phyloP scores from a whole-genome alignment of 2,888 invertebrate genomes.

The Phanerotoma sp. region DNA sequence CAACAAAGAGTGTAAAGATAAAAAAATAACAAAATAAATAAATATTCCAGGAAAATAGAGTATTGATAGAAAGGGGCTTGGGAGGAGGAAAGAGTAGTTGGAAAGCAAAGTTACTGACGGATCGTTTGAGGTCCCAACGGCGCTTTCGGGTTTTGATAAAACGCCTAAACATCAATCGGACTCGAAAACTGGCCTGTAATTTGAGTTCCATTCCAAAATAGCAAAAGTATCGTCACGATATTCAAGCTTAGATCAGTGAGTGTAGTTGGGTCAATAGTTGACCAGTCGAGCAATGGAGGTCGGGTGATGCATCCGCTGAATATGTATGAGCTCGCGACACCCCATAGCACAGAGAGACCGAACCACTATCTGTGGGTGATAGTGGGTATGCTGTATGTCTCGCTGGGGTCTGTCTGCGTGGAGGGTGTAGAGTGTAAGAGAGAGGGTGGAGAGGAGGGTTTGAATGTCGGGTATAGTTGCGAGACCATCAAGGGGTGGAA shows the following conservation, averaged over 20 bases:
- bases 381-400: conserved; percentile 55
- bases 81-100: conserved; percentile 28
- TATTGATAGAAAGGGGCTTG: too few relatives aligned
- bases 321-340: conserved; percentile 65
- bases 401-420: conserved; percentile 46
- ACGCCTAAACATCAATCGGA: conserved; percentile 56
- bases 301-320: conserved; percentile 66
- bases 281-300: conserved; percentile 46
- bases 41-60: too few relatives aligned
- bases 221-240: conserved; percentile 49
- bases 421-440: conserved; percentile 24
- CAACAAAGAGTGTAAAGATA: background rate
- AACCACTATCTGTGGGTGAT: conserved; percentile 57
- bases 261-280: conserved; percentile 51
- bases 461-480: conserved; percentile 24
- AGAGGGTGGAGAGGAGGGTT: conserved; percentile 22
- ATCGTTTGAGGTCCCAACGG: conserved; percentile 37
- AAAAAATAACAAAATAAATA: too few relatives aligned
- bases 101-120: conserved; percentile 22
- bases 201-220: conserved; percentile 45
- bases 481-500: conserved; percentile 15
- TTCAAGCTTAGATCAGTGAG: conserved; percentile 33
- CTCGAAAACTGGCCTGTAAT: conserved; percentile 56
- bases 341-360: conserved; percentile 52
- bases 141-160: conserved; percentile 50